Evolutionary conservation across 2,113 vertebrate genomes (phyloP).

Genomic region (Centropus bengalensis): DNA sequence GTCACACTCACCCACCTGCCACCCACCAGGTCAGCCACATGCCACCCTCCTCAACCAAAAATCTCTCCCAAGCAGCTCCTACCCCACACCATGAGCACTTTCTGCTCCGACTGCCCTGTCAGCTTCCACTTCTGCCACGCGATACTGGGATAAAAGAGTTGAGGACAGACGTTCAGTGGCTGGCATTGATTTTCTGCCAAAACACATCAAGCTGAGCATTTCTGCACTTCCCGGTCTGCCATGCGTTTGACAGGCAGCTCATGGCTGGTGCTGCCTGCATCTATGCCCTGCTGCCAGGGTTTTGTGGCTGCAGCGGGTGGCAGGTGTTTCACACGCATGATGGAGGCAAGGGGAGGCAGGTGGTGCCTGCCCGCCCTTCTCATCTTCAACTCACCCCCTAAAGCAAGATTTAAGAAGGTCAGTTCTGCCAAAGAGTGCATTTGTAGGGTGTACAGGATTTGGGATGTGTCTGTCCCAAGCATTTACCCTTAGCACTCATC

Average conservation of each 20-base stretch:
- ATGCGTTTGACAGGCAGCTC: background rate
- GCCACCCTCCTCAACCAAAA: background rate
- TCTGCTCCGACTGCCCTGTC: background rate
- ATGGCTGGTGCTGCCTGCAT: background rate
- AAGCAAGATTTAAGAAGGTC: background rate
- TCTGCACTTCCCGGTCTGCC: background rate
- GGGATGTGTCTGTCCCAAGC: background rate
- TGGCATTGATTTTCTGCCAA: background rate
- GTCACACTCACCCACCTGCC: background rate
- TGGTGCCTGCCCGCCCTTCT: background rate
- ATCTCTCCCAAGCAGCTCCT: background rate
- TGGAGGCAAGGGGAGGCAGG: background rate
- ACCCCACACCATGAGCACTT: too few species aligned
- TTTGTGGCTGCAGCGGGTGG: background rate
- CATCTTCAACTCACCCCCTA: background rate
- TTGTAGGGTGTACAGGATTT: background rate
- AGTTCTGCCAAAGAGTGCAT: background rate
- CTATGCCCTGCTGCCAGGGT: background rate
- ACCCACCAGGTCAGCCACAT: background rate
- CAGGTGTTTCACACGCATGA: accelerated
- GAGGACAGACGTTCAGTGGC: accelerated
- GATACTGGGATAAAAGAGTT: accelerated
- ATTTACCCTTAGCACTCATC: background rate
- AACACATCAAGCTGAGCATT: background rate
- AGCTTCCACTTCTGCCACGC: accelerated